A percentile compares a stretch with the other conserved stretches of the same genome.
These are phyloP conservation scores for Agapornis roseicollis DNA, from an alignment of 2,113 vertebrate species.

Conservation along the genomic window DNA sequence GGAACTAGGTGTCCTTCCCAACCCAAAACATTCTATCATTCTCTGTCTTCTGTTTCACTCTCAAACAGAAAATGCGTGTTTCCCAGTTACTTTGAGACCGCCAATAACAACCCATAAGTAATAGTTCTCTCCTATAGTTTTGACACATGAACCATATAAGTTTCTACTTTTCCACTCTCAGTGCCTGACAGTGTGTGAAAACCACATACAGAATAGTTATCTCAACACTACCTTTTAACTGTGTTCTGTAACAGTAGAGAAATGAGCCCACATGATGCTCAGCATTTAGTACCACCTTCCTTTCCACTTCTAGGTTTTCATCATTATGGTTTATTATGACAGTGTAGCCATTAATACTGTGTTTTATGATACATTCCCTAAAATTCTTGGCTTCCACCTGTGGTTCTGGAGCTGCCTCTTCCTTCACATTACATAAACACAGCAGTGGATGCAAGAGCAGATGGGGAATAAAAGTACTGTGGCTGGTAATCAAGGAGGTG, in stretches of 20 bases:
- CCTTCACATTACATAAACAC: background rate
- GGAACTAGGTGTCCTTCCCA: background rate
- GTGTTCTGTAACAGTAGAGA: background rate
- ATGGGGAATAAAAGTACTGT: background rate
- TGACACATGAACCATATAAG: background rate
- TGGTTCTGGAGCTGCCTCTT: background rate
- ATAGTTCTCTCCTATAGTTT: background rate
- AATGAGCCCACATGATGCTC: background rate
- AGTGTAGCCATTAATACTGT: background rate
- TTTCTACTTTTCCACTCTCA: background rate
- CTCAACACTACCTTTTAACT: background rate
- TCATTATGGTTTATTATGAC: background rate
- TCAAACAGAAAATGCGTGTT: rapidly evolving
- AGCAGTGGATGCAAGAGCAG: background rate
- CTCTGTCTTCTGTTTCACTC: background rate
- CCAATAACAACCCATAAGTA: background rate
- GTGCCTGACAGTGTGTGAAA: background rate
- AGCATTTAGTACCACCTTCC: background rate
- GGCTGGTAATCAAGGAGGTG: background rate
- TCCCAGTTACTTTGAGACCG: background rate
- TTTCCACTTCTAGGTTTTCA: background rate
- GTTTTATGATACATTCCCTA: background rate
- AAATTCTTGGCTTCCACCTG: background rate
- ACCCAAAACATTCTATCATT: background rate
- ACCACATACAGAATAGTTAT: background rate